These are phyloP conservation scores for Drosophila triauraria DNA, from an alignment of 1,140 invertebrate genomes.

Conservation along the genomic window DNA sequence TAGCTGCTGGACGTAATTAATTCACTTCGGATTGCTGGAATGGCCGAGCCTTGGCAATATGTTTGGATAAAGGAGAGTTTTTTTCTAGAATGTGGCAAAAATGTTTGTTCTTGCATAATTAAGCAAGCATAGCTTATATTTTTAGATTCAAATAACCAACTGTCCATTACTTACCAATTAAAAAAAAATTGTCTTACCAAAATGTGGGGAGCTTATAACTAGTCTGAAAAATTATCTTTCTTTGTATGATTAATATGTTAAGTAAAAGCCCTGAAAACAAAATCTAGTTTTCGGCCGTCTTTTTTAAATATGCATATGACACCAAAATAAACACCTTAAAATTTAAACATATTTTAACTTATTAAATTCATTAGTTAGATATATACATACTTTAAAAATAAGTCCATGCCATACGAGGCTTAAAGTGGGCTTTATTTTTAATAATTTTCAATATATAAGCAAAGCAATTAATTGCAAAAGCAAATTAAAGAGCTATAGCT, in stretches of 20 bases:
- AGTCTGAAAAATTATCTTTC: not conserved
- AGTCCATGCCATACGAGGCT: too few relatives aligned
- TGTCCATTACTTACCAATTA: too few relatives aligned
- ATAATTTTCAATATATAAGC: not conserved
- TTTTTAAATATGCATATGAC: too few relatives aligned
- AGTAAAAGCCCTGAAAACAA: not conserved
- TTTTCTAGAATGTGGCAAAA: not conserved
- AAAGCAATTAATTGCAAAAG: not conserved
- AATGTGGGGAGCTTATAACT: too few relatives aligned
- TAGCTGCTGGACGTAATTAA: conserved; percentile 28
- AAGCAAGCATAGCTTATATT: not conserved
- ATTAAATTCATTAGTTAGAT: too few relatives aligned
- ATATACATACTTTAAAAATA: too few relatives aligned
- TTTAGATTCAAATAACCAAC: not conserved
- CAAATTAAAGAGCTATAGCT: not conserved
- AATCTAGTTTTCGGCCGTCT: too few relatives aligned
- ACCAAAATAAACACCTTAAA: too few relatives aligned
- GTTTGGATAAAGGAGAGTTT: not conserved
- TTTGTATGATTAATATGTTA: too few relatives aligned
- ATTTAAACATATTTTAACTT: too few relatives aligned
- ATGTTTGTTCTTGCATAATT: not conserved
- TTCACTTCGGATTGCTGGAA: conserved; percentile 17
- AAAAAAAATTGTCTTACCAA: too few relatives aligned
- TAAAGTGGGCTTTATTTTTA: too few relatives aligned
- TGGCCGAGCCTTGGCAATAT: conserved; percentile 10